Conservation (phyloP, 2,113 vertebrate genomes). For the Callithrix jacchus region DNA sequence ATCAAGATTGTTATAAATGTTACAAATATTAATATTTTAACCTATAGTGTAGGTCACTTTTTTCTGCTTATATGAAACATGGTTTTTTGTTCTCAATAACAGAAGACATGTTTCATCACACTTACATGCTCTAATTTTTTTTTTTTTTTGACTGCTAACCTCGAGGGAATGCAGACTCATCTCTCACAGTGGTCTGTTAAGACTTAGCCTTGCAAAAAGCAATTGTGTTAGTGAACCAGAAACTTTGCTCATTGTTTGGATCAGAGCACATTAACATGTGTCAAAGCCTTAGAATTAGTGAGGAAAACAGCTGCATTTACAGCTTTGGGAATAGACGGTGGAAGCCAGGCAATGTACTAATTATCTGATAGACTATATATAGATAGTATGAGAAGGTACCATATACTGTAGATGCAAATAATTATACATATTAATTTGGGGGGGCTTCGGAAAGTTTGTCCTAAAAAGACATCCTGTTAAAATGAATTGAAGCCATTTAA, state of each 20-base stretch:
- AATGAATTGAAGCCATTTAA: not conserved
- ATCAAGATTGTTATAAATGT: not conserved
- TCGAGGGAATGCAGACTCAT: not conserved
- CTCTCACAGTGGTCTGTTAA: not conserved
- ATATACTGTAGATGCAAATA: not conserved
- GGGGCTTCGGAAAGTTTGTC: fast-evolving
- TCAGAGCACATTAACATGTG: not conserved
- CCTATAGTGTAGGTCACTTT: not conserved
- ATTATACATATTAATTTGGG: not conserved
- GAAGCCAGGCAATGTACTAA: not conserved
- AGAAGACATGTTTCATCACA: not conserved
- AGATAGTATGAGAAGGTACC: not conserved
- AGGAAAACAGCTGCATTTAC: not conserved
- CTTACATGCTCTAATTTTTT: not conserved
- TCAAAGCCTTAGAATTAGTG: not conserved
- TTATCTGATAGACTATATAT: not conserved
- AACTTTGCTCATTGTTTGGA: not conserved
- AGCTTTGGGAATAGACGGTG: not conserved
- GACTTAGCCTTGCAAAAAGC: not conserved
- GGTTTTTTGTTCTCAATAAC: not conserved
- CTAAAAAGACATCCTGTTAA: not conserved
- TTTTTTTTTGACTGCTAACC: not conserved
- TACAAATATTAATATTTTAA: not conserved
- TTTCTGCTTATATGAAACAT: not conserved
- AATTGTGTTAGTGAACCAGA: not conserved